A percentile compares a stretch with the other conserved stretches of the same genome.
phyloP scores from a whole-genome alignment of 2,113 vertebrate species.

The Alexandromys fortis region DNA sequence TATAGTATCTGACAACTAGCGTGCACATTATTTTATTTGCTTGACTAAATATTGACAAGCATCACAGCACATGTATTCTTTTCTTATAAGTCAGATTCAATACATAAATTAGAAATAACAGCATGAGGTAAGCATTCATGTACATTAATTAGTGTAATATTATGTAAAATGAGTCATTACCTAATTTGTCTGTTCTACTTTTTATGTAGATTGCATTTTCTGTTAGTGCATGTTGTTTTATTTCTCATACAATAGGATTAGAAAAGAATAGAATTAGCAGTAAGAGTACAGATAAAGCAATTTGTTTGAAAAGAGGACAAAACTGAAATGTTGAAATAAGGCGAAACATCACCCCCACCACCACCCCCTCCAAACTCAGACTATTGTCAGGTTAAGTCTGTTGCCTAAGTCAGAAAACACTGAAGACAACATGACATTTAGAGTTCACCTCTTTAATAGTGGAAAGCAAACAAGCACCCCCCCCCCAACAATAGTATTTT shows the following conservation, averaged over 20 bases:
- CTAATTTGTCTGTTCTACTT: background rate
- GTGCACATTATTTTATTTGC: background rate
- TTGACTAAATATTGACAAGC: constrained; percentile 28
- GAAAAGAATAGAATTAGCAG: background rate
- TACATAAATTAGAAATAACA: background rate
- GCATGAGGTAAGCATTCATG: background rate
- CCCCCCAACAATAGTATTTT: background rate
- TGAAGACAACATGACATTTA: background rate
- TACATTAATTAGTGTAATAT: background rate
- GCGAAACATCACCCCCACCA: background rate
- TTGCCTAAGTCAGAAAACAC: background rate
- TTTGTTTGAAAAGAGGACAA: background rate
- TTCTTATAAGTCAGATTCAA: background rate
- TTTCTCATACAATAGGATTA: background rate
- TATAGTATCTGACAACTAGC: background rate
- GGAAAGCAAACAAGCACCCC: background rate
- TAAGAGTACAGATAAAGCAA: background rate
- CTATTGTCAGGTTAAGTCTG: background rate
- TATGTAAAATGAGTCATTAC: background rate
- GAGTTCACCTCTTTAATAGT: background rate
- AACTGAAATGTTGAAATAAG: background rate
- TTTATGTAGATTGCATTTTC: background rate
- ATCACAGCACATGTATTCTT: background rate
- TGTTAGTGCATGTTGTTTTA: background rate
- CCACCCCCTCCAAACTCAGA: background rate